Percentiles rank a stretch among this genome's conserved stretches.
phyloP scores from a whole-genome alignment of 2,888 invertebrate genomes.

The Pollenia amentaria region DNA sequence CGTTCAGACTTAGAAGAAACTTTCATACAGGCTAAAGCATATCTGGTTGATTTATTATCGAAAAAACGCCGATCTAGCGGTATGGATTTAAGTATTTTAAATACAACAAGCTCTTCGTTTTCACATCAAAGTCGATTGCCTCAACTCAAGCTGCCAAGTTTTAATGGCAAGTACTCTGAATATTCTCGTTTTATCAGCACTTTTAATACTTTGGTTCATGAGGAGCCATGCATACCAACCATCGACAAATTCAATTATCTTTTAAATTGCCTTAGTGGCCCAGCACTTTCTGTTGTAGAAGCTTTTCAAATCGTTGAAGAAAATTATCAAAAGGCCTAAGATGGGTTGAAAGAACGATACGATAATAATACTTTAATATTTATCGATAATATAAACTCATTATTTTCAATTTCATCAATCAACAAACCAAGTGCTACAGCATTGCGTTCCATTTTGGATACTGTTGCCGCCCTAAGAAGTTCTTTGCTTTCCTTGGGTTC shows the following conservation, averaged over 20 bases:
- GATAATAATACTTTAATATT: constrained; percentile 44
- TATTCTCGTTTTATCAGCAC: constrained; percentile 37
- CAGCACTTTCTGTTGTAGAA: background rate
- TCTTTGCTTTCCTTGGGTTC: constrained; percentile 35
- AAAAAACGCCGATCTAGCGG: constrained; percentile 41
- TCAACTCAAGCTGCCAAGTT: constrained; percentile 15
- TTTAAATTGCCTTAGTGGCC: background rate
- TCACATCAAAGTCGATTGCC: constrained; percentile 36
- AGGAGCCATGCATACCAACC: constrained; percentile 34
- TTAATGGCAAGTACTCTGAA: constrained; percentile 34
- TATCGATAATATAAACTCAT: constrained; percentile 14
- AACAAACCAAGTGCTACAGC: background rate
- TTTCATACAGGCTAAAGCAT: constrained; percentile 24
- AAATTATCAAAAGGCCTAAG: constrained; percentile 4
- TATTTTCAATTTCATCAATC: constrained; percentile 28
- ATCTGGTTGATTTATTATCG: constrained; percentile 31
- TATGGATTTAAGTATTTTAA: constrained; percentile 4
- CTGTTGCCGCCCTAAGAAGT: constrained; percentile 18
- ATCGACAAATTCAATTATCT: constrained; percentile 49
- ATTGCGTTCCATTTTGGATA: constrained; percentile 25
- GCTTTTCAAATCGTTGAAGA: constrained; percentile 25
- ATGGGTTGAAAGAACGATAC: constrained; percentile 26
- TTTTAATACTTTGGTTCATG: constrained; percentile 32
- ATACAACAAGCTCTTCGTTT: constrained; percentile 6
- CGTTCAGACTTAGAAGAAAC: constrained; percentile 35